Evolutionary conservation across 2,888 invertebrate species (phyloP).

Genomic region (Fabriciana adippe): DNA sequence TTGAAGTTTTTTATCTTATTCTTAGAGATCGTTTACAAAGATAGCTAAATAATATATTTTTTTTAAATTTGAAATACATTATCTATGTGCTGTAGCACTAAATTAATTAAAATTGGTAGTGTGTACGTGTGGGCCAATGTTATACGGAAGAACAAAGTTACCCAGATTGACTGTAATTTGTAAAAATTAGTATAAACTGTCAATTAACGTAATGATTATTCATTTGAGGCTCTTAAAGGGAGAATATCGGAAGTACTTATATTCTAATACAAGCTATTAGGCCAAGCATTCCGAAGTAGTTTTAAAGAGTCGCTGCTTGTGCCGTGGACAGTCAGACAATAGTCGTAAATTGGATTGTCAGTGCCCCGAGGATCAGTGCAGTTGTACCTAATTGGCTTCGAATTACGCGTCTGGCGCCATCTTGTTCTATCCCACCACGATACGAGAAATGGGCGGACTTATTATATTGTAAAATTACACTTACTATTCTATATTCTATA

Average conservation of each 20-base stretch:
- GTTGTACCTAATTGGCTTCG: conserved; percentile 62
- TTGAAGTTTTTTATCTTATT: too few relatives aligned
- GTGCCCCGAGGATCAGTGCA: conserved; percentile 57
- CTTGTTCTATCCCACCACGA: conserved; percentile 26
- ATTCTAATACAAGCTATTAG: conserved; percentile 14
- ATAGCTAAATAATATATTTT: too few relatives aligned
- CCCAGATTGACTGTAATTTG: too few relatives aligned
- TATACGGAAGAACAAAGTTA: too few relatives aligned
- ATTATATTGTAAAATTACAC: conserved; percentile 18
- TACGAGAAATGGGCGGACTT: conserved; percentile 28
- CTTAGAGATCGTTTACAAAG: too few relatives aligned
- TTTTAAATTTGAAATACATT: too few relatives aligned
- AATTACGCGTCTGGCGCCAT: conserved; percentile 49
- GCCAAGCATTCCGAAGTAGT: conserved; percentile 20
- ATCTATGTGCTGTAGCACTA: too few relatives aligned
- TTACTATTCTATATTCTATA: background rate
- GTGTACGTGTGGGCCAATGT: too few relatives aligned
- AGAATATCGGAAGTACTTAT: background rate
- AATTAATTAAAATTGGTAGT: too few relatives aligned
- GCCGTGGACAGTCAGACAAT: conserved; percentile 63
- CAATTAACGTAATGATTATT: too few relatives aligned
- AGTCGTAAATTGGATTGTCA: conserved; percentile 74
- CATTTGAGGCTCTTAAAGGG: too few relatives aligned
- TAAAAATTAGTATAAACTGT: too few relatives aligned
- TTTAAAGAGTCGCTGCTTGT: conserved; percentile 29